Evolutionary conservation across 2,888 invertebrate genomes (phyloP).

Genomic region (Gari tellinella): DNA sequence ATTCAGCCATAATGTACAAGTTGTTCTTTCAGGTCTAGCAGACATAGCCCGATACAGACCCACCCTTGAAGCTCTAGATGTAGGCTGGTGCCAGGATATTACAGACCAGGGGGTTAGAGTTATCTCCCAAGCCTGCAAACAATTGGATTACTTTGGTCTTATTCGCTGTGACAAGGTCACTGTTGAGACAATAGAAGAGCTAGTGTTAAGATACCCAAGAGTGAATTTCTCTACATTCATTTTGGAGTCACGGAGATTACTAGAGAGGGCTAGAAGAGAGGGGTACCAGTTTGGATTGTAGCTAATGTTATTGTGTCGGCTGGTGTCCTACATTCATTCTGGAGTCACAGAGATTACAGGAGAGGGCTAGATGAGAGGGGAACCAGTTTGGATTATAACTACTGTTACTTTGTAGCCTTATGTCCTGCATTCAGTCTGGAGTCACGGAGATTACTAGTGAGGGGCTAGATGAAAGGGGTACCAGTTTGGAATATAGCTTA

Average conservation of each 20-base stretch:
- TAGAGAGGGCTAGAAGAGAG: conserved; percentile 63
- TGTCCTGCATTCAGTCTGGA: conserved; percentile 78
- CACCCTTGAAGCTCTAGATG: conserved; percentile 72
- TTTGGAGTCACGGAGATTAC: conserved; percentile 72
- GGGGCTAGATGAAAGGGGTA: conserved; percentile 63
- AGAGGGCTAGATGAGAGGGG: conserved; percentile 61
- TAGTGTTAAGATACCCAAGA: conserved; percentile 68
- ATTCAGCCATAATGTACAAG: too few relatives aligned
- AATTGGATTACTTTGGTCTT: conserved; percentile 74
- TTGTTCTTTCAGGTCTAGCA: conserved; percentile 62
- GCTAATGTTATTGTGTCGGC: too few relatives aligned
- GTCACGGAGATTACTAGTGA: conserved; percentile 68
- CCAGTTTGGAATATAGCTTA: conserved; percentile 32
- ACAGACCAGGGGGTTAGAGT: conserved; percentile 71
- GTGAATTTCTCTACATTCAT: conserved; percentile 77
- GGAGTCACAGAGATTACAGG: conserved; percentile 72
- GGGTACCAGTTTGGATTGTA: conserved; percentile 55
- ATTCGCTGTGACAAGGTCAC: conserved; percentile 77
- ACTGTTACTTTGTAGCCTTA: too few relatives aligned
- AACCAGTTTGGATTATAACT: conserved; percentile 45
- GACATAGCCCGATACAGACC: conserved; percentile 63
- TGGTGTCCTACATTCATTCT: conserved; percentile 78
- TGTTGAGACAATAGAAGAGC: conserved; percentile 65
- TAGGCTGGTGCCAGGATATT: conserved; percentile 77
- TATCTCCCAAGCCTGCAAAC: conserved; percentile 67